Base-by-base conservation (phyloP, 2,797 vertebrate species). In the Spondyliosoma cantharus region DNA sequence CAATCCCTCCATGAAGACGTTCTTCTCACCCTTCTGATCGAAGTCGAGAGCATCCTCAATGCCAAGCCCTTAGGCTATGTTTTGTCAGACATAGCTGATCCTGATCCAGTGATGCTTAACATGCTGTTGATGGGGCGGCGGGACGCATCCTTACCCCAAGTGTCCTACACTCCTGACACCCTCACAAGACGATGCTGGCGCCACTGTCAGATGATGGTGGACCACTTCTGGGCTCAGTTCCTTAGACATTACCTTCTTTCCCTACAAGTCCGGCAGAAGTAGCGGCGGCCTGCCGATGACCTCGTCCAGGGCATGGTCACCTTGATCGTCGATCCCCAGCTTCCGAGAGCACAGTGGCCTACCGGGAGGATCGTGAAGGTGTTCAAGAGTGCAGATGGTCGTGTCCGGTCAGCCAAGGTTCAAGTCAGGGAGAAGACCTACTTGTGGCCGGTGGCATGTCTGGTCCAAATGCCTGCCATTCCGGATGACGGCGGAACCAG, bases 121-220 rank as follows among this genome's bases (percentile, higher is more conserved):
- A 49, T 64, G 24, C 5, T 64, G 17, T 3, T 64, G 16, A 64
- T 64, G 62, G 45, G 62, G 62, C 25, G 16, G 62, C 24, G 24
- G 24, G 61, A 63, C 2, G 45, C 61, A 9, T 46, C 61, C 9
- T 7, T 63, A 0, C 61, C 61, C 4, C 45, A 64, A 6, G 45
- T 49, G 0, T 9, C 45, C 16, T 64, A 48, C 3, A 25, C 62
- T 49, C 13, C 22, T 3, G 61, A 63, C 59, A 43, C 32, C 11
- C 59, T 61, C 37, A 61, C 59, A 7, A 61, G 7, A 20, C 13
- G 58, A 22, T 20, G 58, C 0, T 60, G 58, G 32, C 20, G 32
- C 20, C 58, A 60, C 20, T 60, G 32, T 5, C 58, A 60, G 22
- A 19, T 63, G 43, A 63, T 63, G 61, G 61, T 19, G n/a, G 61